Base-by-base conservation (phyloP, 2,797 vertebrate species). In the Darevskia mixta region DNA sequence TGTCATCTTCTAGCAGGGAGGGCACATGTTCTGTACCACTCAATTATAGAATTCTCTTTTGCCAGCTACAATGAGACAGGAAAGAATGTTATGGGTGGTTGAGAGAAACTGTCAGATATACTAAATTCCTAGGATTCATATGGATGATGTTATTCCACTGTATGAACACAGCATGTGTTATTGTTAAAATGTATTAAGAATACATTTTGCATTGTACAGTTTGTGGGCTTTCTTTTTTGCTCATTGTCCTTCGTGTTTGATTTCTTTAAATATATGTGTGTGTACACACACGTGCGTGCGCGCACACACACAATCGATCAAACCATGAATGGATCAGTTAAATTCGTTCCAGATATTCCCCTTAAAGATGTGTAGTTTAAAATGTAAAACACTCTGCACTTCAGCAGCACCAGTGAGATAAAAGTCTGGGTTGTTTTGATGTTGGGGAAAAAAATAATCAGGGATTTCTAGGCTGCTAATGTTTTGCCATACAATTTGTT, bases 1-100 rank as follows among this genome's bases (percentile, higher is more conserved):
- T 99, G 98, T 99, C 98, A 98, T 99, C 98, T 98, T 97, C 97
- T 96, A 98, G 98, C 98, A 97, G 98, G 98, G 98, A 99, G 98
- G 98, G 98, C 98, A 98, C 98, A 98, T 98, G 98, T 98, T 98
- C 98, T 97, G 97, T 98, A 98, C 98, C 96, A 98, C 98, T 98
- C 98, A 98, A 98, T 98, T 99, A 99, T 98, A 97, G 97, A 98
- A 98, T 97, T 98, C 98, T 98, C 97, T 97, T 98, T 97, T 98
- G 97, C 98, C 98, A 96, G 98, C 97, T 96, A 98, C 98, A 97
- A 97, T 97, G 97, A 98, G 98, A 98, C 97, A 97, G 98, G 98
- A 98, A 97, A 97, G 97, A 98, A 98, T 98, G 97, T 97, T 97
- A 97, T 97, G 97, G 97, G 97, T 97, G 97, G 98, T 96, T 97